Evolutionary conservation across 2,113 vertebrate genomes (phyloP), one percentile per base, ranked within the genome.

Genomic region (Lepidothrix coronata): DNA sequence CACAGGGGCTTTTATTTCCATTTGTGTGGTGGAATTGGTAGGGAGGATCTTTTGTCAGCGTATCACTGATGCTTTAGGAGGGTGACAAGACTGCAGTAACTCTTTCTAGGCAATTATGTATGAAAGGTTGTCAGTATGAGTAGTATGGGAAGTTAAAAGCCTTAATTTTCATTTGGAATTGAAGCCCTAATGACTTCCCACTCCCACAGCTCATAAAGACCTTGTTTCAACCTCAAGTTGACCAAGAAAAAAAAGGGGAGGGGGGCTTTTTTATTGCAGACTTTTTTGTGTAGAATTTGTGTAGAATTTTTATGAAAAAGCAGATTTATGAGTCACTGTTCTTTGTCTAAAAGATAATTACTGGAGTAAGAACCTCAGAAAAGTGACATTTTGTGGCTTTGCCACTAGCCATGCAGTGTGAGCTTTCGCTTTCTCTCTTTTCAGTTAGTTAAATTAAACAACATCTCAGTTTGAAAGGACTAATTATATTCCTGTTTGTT

Each of bases 41-140:
- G 83, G 95, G 73, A 93, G 89, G 94, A 80, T 91, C 68, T 95
- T 93, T 94, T 95, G 91, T 96, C 89, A 92, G 73, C 0, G 1
- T 94, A 93, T 85, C 91, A 73, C 66, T 10, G 16, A 94, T 25
- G 62, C 9, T 6, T 95, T 94, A 68, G 94, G 70, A 95, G 85
- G 61, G 81, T 96, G 93, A 94, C 93, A 94, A 92, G 95, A 77
- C 91, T 0, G 14, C 48, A 85, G 87, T 96, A 95, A 97, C 83
- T 95, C 85, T 97, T 97, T 77, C 91, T 89, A 44, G 65, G 95
- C 92, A 94, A 72, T 95, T 93, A 95, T 71, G 28, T 94, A 85
- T 93, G 97, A 96, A 93, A 73, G 85, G 6, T 80, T 86, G 88
- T 93, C 89, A 94, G 86, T 91, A 37, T 95, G 65, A 96, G 74